Percentiles rank a stretch among this genome's conserved stretches.
Conservation (phyloP, 2,113 vertebrate species). For the western clawed frog (Xenopus tropicalis) region UCB_Xtro_10.0 CM004451.2:82098001-82098500, state of each 20-base stretch:
- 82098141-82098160: constrained; percentile 62
- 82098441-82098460: constrained; percentile 46
- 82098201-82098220: constrained; percentile 16
- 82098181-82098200: constrained; percentile 66
- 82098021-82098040: constrained; percentile 51
- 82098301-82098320: constrained; percentile 36
- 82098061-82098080: constrained; percentile 24
- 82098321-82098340: constrained; percentile 27
- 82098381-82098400: constrained; percentile 68
- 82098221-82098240: constrained; percentile 72
- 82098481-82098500: constrained; percentile 60
- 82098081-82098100: constrained; percentile 56
- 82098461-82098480: constrained; percentile 63
- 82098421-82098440: constrained; percentile 43
- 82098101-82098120: constrained; percentile 48
- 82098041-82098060: constrained; percentile 75
- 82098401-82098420: constrained; percentile 75
- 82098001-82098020: constrained; percentile 36
- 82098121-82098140: constrained; percentile 57
- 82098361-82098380: constrained; percentile 73
- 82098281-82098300: constrained; percentile 65
- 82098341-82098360: constrained; percentile 72
- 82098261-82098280: constrained; percentile 64
- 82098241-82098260: constrained; percentile 58
- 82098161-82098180: constrained; percentile 79